phyloP scores from a whole-genome alignment of 2,113 vertebrate species.

The Papio anubis region DNA sequence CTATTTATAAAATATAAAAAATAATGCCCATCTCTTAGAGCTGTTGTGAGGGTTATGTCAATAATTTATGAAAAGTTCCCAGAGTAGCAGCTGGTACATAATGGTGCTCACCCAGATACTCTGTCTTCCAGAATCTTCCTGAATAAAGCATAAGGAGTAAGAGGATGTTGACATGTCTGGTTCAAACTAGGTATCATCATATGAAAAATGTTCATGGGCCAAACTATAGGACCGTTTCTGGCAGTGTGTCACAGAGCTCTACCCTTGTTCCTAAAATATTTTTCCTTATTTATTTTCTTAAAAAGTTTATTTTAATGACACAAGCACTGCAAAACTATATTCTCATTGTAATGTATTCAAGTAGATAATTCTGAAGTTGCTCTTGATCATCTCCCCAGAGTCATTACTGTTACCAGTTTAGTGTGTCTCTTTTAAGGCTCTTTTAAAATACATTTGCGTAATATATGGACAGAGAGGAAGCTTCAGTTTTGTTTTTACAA shows the following conservation, averaged over 20 bases:
- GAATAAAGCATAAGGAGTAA: neutral
- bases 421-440: neutral
- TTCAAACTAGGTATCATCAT: neutral
- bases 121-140: neutral
- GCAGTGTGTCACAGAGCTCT: neutral
- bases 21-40: neutral
- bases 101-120: neutral
- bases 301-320: neutral
- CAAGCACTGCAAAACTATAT: neutral
- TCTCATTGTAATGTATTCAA: neutral
- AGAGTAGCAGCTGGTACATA: neutral
- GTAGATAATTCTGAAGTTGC: neutral
- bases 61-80: neutral
- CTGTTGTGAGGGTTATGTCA: neutral
- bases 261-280: neutral
- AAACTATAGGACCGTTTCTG: neutral
- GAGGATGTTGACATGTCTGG: neutral
- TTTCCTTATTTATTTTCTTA: neutral
- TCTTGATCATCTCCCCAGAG: neutral
- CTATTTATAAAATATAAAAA: neutral
- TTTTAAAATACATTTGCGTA: neutral
- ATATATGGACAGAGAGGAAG: neutral
- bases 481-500: neutral
- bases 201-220: neutral
- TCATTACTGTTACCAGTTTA: neutral